phyloP scores from a whole-genome alignment of 2,797 vertebrate species.

The Onychomys leucogaster region DNA sequence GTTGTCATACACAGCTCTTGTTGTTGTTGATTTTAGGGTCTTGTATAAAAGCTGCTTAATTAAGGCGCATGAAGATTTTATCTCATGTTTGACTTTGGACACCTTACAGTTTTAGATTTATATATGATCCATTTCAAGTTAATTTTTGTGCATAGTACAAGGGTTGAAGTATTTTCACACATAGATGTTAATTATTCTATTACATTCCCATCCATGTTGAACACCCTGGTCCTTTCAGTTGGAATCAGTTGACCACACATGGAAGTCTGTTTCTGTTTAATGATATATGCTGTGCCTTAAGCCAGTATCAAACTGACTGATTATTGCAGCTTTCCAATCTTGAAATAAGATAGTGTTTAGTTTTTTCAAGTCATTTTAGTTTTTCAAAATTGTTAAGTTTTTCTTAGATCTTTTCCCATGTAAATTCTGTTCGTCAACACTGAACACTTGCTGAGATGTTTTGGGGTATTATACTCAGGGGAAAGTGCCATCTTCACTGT shows the following conservation, averaged over 20 bases:
- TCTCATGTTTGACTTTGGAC: neutral
- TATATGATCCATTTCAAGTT: neutral
- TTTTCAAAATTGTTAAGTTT: neutral
- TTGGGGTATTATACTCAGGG: neutral
- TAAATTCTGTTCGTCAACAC: conserved; percentile 25
- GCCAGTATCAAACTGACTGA: neutral
- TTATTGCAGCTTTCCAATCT: neutral
- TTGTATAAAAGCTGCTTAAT: neutral
- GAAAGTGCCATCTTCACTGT: neutral
- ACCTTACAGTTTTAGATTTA: neutral
- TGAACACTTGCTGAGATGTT: conserved; percentile 28
- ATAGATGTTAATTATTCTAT: neutral
- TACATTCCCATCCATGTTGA: neutral
- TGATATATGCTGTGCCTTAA: neutral
- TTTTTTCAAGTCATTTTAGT: conserved; percentile 28
- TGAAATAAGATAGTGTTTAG: conserved; percentile 6
- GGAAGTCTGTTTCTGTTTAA: neutral
- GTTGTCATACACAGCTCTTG: neutral
- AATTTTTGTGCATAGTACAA: neutral
- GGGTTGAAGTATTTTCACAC: neutral
- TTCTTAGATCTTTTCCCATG: neutral
- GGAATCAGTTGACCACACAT: neutral
- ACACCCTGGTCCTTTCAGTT: neutral
- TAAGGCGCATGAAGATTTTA: neutral
- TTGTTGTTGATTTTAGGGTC: neutral